A percentile compares a stretch with the other conserved stretches of the same genome.
Conservation (phyloP, 1,140 invertebrate species). For the Dreissena rostriformis region DNA sequence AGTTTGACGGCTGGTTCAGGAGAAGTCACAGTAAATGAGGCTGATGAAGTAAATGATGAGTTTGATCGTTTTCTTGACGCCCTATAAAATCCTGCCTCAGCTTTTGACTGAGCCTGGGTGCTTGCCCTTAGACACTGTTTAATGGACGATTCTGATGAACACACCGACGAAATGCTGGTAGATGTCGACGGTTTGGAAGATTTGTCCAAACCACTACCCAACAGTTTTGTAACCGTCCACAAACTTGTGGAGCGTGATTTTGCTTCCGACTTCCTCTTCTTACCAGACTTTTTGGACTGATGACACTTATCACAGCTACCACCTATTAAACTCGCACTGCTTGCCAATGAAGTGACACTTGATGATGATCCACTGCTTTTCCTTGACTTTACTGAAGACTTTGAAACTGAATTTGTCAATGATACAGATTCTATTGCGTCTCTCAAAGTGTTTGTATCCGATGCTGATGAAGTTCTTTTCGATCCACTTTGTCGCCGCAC, state of each 20-base stretch:
- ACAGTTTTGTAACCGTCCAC: slow-evolving; percentile 29
- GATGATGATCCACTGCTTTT: slow-evolving; percentile 44
- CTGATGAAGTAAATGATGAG: neutral
- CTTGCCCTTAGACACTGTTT: slow-evolving; percentile 44
- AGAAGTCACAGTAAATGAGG: slow-evolving; percentile 4
- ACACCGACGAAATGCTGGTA: too few relatives aligned
- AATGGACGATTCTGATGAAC: neutral
- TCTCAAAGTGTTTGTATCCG: neutral
- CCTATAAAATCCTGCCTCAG: slow-evolving; percentile 41
- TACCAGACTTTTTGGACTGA: slow-evolving; percentile 22
- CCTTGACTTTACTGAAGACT: slow-evolving; percentile 35
- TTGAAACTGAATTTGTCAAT: slow-evolving; percentile 11
- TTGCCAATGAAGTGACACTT: slow-evolving; percentile 32
- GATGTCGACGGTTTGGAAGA: neutral
- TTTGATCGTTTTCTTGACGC: slow-evolving; percentile 29
- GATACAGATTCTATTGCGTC: neutral
- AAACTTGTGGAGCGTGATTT: slow-evolving; percentile 29
- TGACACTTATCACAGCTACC: slow-evolving; percentile 49
- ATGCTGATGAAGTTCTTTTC: neutral
- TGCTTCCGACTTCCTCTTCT: neutral
- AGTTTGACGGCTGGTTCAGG: slow-evolving; percentile 17
- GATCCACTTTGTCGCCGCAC: slow-evolving; percentile 5
- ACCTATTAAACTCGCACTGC: slow-evolving; percentile 43
- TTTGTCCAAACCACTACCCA: slow-evolving; percentile 3
- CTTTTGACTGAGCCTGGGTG: slow-evolving; percentile 45